Conservation (phyloP, 2,113 vertebrate genomes). For the Oostethus manadensis region DNA sequence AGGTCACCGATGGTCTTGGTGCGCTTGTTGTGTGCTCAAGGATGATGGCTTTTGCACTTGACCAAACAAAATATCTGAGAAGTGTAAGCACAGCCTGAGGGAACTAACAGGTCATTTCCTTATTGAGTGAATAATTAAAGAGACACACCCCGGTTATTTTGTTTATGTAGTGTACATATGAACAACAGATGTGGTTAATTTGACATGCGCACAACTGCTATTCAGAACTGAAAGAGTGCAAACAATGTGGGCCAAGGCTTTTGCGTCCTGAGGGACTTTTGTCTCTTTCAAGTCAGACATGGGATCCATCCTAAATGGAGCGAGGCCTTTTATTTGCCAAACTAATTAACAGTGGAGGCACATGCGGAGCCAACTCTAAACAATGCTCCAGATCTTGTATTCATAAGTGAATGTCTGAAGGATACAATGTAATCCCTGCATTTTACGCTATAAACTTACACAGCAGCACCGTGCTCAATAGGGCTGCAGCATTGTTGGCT, state of each 20-base stretch:
- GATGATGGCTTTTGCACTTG: too few relatives aligned
- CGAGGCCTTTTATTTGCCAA: slow-evolving; percentile 64
- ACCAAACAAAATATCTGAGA: too few relatives aligned
- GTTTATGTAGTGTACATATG: slow-evolving; percentile 7
- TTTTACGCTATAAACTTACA: slow-evolving; percentile 34
- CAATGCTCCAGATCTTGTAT: slow-evolving; percentile 64
- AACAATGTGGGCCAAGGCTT: slow-evolving; percentile 54
- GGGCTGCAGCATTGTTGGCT: slow-evolving; percentile 17
- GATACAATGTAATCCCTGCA: slow-evolving; percentile 57
- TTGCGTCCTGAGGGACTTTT: slow-evolving; percentile 40
- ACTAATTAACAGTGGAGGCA: slow-evolving; percentile 62
- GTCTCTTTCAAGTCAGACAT: slow-evolving; percentile 68
- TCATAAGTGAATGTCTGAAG: slow-evolving; percentile 61
- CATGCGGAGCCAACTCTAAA: slow-evolving; percentile 54
- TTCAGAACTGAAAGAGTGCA: slow-evolving; percentile 30
- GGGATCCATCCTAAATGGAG: slow-evolving; percentile 65
- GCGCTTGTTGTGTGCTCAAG: too few relatives aligned
- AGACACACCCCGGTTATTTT: too few relatives aligned
- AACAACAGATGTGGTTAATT: slow-evolving; percentile 18
- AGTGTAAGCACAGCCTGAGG: too few relatives aligned
- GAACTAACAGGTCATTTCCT: too few relatives aligned
- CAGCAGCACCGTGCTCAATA: slow-evolving; percentile 4
- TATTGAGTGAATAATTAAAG: too few relatives aligned
- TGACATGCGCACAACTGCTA: slow-evolving; percentile 20
- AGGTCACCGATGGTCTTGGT: too few relatives aligned